A percentile compares a stretch with the other conserved stretches of the same genome.
Conservation (phyloP, 2,113 vertebrate species). For the Anolis carolinensis region DNA sequence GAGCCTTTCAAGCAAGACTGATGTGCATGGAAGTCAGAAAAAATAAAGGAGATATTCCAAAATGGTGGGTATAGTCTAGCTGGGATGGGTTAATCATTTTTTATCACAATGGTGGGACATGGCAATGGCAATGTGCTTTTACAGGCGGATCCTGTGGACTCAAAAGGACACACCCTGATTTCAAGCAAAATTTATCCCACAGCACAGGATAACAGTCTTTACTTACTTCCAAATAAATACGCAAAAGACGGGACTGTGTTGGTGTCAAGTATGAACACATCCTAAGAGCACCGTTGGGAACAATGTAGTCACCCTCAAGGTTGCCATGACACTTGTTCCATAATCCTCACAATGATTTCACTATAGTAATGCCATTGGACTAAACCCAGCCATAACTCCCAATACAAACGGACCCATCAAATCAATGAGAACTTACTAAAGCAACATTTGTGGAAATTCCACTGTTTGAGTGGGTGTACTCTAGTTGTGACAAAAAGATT, state of each 20-base stretch:
- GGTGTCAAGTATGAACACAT: not conserved
- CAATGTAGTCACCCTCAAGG: not conserved
- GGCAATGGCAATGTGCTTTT: not conserved
- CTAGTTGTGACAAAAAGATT: too few relatives aligned
- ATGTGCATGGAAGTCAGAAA: not conserved
- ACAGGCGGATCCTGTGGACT: not conserved
- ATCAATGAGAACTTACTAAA: too few relatives aligned
- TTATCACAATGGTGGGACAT: not conserved
- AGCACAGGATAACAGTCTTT: not conserved
- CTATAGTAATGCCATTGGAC: too few relatives aligned
- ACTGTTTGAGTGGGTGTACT: too few relatives aligned
- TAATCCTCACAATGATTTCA: not conserved
- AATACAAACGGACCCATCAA: too few relatives aligned
- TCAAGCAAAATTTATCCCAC: not conserved
- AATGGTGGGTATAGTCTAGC: not conserved
- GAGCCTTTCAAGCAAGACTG: not conserved
- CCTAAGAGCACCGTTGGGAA: not conserved
- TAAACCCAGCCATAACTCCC: too few relatives aligned
- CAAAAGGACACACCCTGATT: not conserved
- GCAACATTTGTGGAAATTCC: too few relatives aligned
- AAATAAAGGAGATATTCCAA: not conserved
- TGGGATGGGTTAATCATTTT: not conserved
- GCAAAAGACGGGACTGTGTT: too few relatives aligned
- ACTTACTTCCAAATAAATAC: not conserved
- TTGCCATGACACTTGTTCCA: not conserved